Conservation (phyloP, 2,113 vertebrate species). For the Perccottus glenii region DNA sequence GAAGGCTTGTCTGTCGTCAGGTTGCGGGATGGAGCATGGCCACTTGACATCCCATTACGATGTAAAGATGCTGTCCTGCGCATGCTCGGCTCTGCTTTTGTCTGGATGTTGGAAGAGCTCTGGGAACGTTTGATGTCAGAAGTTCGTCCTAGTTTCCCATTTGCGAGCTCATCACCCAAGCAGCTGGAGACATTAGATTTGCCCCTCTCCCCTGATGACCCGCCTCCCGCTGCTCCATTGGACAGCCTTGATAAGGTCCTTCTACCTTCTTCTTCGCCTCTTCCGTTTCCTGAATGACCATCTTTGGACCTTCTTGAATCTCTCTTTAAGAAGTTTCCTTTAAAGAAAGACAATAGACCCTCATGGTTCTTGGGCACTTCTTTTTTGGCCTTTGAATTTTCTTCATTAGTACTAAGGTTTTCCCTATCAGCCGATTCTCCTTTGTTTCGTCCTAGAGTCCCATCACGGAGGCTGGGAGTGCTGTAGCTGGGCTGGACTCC, state of each 20-base stretch:
- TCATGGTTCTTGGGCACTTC: slow-evolving; percentile 69
- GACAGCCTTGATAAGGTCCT: slow-evolving; percentile 49
- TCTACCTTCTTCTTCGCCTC: slow-evolving; percentile 37
- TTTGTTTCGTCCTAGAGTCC: slow-evolving; percentile 52
- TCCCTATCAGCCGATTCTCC: slow-evolving; percentile 43
- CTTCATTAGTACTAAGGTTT: slow-evolving; percentile 30
- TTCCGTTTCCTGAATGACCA: slow-evolving; percentile 34
- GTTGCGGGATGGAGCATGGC: slow-evolving; percentile 35
- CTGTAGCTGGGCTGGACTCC: slow-evolving; percentile 61
- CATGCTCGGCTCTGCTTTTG: slow-evolving; percentile 70
- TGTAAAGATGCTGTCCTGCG: slow-evolving; percentile 78
- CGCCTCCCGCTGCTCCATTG: slow-evolving; percentile 67
- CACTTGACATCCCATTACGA: slow-evolving; percentile 63
- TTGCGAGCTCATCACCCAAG: slow-evolving; percentile 55
- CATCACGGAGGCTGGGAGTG: slow-evolving; percentile 60
- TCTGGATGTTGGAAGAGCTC: slow-evolving; percentile 84
- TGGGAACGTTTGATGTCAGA: slow-evolving; percentile 82
- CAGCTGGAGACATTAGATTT: slow-evolving; percentile 52
- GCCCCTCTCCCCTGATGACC: slow-evolving; percentile 22
- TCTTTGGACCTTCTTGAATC: slow-evolving; percentile 71
- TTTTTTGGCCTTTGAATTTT: slow-evolving; percentile 47
- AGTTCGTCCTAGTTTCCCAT: slow-evolving; percentile 56
- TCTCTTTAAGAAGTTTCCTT: slow-evolving; percentile 80
- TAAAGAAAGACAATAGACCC: slow-evolving; percentile 79
- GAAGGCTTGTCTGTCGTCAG: slow-evolving; percentile 59